phyloP scores from a whole-genome alignment of 2,888 invertebrate genomes.

The Dermolepida albohirtum region DNA sequence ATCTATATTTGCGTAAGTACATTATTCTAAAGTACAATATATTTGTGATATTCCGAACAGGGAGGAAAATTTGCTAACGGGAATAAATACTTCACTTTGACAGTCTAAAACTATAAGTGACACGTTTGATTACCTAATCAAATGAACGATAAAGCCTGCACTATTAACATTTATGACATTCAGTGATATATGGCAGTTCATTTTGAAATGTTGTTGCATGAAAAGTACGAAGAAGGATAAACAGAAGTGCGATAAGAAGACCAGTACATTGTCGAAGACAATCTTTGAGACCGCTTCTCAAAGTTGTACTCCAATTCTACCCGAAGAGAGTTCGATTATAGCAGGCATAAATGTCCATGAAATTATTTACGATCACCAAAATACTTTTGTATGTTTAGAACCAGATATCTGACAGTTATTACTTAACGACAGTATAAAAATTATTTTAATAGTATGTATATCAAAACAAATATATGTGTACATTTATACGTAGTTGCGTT shows the following conservation, averaged over 20 bases:
- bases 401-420: neutral
- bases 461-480: too few relatives aligned
- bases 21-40: too few relatives aligned
- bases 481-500: too few relatives aligned
- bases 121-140: too few relatives aligned
- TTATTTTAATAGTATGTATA: too few relatives aligned
- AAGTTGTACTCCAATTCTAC: neutral
- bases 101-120: too few relatives aligned
- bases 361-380: neutral
- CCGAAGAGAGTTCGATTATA: slow-evolving; percentile 7
- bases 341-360: neutral
- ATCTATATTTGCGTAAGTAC: too few relatives aligned
- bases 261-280: neutral
- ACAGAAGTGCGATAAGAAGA: neutral
- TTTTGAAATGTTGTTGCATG: slow-evolving; percentile 3
- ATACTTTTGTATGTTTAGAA: neutral
- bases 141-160: neutral
- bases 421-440: too few relatives aligned
- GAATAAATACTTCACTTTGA: too few relatives aligned
- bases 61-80: too few relatives aligned
- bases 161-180: neutral
- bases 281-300: neutral
- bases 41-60: too few relatives aligned
- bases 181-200: slow-evolving; percentile 11
- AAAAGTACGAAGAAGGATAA: neutral